Conservation (phyloP, 2,113 vertebrate genomes). For the Aldabrachelys gigantea region DNA sequence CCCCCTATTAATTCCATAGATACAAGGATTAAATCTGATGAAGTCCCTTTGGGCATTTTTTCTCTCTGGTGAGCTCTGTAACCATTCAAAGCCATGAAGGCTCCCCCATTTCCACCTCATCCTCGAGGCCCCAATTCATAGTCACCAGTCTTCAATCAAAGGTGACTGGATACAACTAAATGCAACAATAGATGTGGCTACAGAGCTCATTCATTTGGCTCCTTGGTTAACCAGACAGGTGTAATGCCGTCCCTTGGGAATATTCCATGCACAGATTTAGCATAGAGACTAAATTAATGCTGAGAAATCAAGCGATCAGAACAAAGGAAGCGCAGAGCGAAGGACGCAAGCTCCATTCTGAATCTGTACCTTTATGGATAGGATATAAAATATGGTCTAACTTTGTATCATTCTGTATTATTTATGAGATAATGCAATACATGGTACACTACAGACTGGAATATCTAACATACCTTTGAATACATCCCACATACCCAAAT, state of each 20-base stretch:
- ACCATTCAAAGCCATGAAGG: neutral
- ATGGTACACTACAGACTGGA: neutral
- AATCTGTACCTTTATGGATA: neutral
- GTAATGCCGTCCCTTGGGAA: neutral
- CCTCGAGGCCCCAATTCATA: neutral
- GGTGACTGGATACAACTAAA: neutral
- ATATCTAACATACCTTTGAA: rapidly evolving
- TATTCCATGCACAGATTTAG: neutral
- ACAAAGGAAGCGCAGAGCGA: neutral
- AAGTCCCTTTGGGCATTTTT: neutral
- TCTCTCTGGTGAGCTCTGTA: neutral
- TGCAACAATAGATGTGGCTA: neutral
- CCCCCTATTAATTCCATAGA: neutral
- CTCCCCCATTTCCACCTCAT: neutral
- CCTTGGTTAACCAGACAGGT: neutral
- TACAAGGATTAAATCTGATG: neutral
- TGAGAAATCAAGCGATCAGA: neutral
- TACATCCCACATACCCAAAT: neutral
- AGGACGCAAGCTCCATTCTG: neutral
- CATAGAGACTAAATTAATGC: rapidly evolving
- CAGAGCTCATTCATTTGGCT: neutral
- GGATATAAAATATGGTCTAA: neutral
- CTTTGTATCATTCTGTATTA: neutral
- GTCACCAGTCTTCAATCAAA: neutral
- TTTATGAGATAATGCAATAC: neutral